Evolutionary conservation across 2,888 invertebrate genomes (phyloP).

Genomic region (Nipponacmea schrenckii): DNA sequence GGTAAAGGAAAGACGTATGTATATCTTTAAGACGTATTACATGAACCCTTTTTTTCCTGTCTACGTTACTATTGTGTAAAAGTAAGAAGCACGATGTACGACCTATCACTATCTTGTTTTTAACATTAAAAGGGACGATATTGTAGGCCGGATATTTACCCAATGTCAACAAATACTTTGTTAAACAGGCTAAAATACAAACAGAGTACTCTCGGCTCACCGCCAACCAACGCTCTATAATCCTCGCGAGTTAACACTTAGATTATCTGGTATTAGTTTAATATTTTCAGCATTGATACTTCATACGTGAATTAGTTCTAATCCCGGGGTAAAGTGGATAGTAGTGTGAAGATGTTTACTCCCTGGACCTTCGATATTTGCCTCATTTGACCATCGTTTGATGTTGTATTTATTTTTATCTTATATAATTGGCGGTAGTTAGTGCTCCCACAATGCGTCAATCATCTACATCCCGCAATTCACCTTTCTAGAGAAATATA

Average conservation of each 20-base stretch:
- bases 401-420: neutral
- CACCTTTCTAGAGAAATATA: too few relatives aligned
- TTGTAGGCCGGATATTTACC: constrained; percentile 1
- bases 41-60: too few relatives aligned
- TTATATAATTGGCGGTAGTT: neutral
- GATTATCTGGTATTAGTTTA: neutral
- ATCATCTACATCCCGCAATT: too few relatives aligned
- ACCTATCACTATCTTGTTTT: too few relatives aligned
- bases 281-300: constrained; percentile 1
- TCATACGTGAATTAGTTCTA: neutral
- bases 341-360: neutral
- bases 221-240: constrained; percentile 1
- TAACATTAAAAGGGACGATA: too few relatives aligned
- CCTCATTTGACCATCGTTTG: neutral
- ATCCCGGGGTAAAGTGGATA: neutral
- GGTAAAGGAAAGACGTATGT: too few relatives aligned
- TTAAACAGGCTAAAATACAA: neutral
- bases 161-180: neutral
- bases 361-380: neutral
- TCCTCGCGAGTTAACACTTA: neutral
- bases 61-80: too few relatives aligned
- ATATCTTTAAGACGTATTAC: too few relatives aligned
- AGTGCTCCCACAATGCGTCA: too few relatives aligned
- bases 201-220: neutral
- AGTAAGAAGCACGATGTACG: too few relatives aligned